Conservation (phyloP, 2,797 vertebrate species). For the Malacoctenus gilli region DNA sequence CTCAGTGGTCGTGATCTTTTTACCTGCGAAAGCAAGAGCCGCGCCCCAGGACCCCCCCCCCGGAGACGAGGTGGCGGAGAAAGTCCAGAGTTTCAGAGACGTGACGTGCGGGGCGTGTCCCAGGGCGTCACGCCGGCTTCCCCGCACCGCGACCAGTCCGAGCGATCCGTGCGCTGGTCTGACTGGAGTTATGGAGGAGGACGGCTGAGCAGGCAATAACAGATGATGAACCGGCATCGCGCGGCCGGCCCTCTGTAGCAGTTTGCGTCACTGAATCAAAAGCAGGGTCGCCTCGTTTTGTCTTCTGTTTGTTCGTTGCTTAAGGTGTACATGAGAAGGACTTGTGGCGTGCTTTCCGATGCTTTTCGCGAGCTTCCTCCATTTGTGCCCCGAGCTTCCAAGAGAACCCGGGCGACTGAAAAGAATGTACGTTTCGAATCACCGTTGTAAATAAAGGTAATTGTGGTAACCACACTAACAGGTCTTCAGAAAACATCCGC, state of each 20-base stretch:
- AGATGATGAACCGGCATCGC: constrained; percentile 44
- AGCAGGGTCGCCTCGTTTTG: constrained; percentile 26
- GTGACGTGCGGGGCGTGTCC: too few species aligned
- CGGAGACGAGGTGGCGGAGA: constrained; percentile 27
- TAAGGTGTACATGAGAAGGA: constrained; percentile 61
- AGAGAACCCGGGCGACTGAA: constrained; percentile 69
- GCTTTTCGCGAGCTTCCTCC: constrained; percentile 74
- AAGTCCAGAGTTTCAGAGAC: constrained; percentile 6
- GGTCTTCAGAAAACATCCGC: constrained; percentile 48
- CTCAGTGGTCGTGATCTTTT: constrained; percentile 28
- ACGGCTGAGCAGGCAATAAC: constrained; percentile 41
- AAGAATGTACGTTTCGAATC: constrained; percentile 81
- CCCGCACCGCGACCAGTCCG: constrained; percentile 31
- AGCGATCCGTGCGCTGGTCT: constrained; percentile 51
- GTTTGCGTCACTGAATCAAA: constrained; percentile 48
- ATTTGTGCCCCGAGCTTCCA: constrained; percentile 68
- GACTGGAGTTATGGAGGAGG: constrained; percentile 24
- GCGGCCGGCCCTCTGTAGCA: too few species aligned
- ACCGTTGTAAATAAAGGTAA: constrained; percentile 75
- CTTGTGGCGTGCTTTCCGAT: constrained; percentile 67
- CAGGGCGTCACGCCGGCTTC: constrained; percentile 17
- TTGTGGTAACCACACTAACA: constrained; percentile 62
- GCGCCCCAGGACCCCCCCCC: too few species aligned
- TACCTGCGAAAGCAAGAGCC: too few species aligned
- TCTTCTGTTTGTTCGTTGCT: constrained; percentile 36